These are phyloP conservation scores for Antheraea mylitta DNA, from an alignment of 1,140 invertebrate species.

Conservation along the genomic window DNA sequence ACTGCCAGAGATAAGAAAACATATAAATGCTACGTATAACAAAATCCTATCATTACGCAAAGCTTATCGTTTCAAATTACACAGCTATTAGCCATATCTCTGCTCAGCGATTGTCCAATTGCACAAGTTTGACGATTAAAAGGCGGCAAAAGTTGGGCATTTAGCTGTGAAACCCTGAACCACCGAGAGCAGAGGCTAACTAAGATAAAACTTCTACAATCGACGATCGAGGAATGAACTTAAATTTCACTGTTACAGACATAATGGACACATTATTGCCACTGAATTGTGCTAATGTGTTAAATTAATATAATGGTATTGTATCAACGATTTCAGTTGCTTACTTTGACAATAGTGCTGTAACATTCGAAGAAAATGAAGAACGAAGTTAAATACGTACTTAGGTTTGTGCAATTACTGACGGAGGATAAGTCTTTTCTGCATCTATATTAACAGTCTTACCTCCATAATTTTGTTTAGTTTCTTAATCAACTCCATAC, in stretches of 20 bases:
- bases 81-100: slow-evolving; percentile 25
- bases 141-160: slow-evolving; percentile 29
- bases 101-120: slow-evolving; percentile 41
- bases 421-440: no score
- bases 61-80: slow-evolving; percentile 36
- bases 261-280: background rate
- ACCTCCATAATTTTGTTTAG: no score
- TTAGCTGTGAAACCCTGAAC: slow-evolving; percentile 31
- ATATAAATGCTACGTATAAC: slow-evolving; percentile 17
- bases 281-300: no score
- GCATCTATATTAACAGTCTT: no score
- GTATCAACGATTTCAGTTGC: no score
- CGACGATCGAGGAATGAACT: slow-evolving; percentile 20
- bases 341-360: no score
- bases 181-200: slow-evolving; percentile 24
- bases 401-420: no score
- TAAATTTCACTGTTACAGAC: slow-evolving; percentile 13
- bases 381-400: no score
- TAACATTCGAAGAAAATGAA: no score
- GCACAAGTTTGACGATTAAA: slow-evolving; percentile 46
- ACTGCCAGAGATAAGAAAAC: slow-evolving; percentile 14
- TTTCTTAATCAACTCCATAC: no score
- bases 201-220: slow-evolving; percentile 34
- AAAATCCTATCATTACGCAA: slow-evolving; percentile 25
- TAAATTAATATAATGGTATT: no score